A percentile compares a stretch with the other conserved stretches of the same genome.
Conservation (phyloP, 2,888 invertebrate species). For the Chamaedrilus cognettii region DNA sequence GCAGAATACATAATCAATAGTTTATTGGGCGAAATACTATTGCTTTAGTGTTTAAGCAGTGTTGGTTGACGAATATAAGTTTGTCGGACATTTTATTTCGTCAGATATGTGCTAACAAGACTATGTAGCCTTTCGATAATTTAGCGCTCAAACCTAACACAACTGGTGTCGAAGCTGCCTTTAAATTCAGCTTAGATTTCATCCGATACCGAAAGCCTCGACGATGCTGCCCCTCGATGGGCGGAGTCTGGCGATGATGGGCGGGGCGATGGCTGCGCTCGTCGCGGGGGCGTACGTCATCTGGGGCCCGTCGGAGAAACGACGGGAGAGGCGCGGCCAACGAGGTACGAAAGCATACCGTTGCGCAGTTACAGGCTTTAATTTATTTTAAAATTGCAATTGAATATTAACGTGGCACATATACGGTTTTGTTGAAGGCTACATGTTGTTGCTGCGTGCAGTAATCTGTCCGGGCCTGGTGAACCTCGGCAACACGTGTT, state of each 20-base stretch:
- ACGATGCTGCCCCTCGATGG: slow-evolving; percentile 27
- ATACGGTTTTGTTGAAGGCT: not conserved
- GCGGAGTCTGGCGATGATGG: slow-evolving; percentile 36
- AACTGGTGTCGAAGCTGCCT: no score
- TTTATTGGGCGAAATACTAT: no score
- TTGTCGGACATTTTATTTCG: no score
- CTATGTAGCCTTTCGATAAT: no score
- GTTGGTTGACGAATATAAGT: no score
- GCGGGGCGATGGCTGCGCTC: slow-evolving; percentile 43
- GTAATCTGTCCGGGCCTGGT: slow-evolving; percentile 70
- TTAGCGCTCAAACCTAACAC: no score
- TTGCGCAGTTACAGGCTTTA: not conserved
- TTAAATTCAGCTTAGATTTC: no score
- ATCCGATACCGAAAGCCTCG: no score
- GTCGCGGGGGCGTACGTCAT: slow-evolving; percentile 48
- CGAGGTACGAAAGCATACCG: no score
- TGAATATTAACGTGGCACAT: not conserved
- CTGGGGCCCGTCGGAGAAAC: slow-evolving; percentile 43
- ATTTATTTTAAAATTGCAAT: not conserved
- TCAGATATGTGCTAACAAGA: no score
- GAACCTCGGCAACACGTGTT: slow-evolving; percentile 91
- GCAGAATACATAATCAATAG: no score
- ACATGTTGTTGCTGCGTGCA: slow-evolving; percentile 36
- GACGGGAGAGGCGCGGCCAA: not conserved
- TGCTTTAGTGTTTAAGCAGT: no score